Percentiles rank a stretch among this genome's conserved stretches.
These are phyloP conservation scores for Pseudonaja textilis DNA, from an alignment of 2,113 vertebrate species.

Conservation along the genomic window DNA sequence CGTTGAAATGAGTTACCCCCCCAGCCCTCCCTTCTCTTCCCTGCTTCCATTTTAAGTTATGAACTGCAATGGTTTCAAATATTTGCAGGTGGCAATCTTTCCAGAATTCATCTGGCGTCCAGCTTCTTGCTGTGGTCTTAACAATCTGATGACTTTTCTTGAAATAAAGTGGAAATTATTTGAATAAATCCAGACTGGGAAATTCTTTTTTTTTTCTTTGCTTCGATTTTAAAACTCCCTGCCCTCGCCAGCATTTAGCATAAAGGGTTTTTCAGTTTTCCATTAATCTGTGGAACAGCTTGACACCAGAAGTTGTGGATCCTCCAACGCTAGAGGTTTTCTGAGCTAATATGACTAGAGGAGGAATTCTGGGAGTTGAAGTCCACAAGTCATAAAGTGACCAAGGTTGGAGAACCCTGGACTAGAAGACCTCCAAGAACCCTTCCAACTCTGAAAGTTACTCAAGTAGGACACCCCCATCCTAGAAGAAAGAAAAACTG, in stretches of 20 bases:
- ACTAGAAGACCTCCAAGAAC: not conserved
- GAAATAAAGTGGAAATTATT: slow-evolving; percentile 20
- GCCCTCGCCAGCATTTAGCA: not conserved
- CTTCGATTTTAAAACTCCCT: not conserved
- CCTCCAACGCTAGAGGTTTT: not conserved
- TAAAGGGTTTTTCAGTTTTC: not conserved
- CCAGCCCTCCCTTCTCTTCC: too few relatives aligned
- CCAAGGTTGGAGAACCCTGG: too few relatives aligned
- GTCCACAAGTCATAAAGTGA: too few relatives aligned
- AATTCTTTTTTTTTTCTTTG: not conserved
- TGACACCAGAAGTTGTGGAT: not conserved
- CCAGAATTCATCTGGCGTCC: slow-evolving; percentile 49
- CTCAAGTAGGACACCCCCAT: not conserved
- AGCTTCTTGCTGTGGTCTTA: slow-evolving; percentile 67
- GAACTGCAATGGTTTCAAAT: slow-evolving; percentile 44
- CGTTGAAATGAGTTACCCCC: not conserved
- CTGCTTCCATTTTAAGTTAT: slow-evolving; percentile 36
- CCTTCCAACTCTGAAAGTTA: not conserved
- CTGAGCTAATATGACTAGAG: too few relatives aligned
- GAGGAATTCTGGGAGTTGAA: too few relatives aligned
- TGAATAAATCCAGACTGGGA: not conserved
- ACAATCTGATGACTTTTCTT: slow-evolving; percentile 23
- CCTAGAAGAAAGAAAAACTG: not conserved
- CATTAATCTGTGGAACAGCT: not conserved
- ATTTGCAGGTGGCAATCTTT: slow-evolving; percentile 45